Conservation (phyloP, 2,797 vertebrate genomes). For the Notolepis coatsorum region DNA sequence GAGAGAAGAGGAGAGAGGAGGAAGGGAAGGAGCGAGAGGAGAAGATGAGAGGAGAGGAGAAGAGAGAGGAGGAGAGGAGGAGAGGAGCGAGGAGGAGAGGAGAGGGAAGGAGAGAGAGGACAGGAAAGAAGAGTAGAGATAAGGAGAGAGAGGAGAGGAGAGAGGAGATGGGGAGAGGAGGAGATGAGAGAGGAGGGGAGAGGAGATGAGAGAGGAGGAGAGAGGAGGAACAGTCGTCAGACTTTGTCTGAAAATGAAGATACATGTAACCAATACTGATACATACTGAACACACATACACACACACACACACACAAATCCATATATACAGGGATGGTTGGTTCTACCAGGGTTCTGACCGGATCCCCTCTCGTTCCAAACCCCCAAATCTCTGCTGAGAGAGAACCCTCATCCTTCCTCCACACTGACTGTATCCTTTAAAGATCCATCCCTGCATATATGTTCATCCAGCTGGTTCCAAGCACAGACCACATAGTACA, state of each 20-base stretch:
- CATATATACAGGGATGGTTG: slow-evolving; percentile 36
- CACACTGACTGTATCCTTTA: too few relatives aligned
- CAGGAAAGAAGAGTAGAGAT: too few relatives aligned
- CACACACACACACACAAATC: slow-evolving; percentile 33
- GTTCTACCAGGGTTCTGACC: too few relatives aligned
- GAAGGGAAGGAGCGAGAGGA: slow-evolving; percentile 25
- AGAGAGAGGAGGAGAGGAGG: slow-evolving; percentile 50
- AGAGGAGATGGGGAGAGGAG: slow-evolving; percentile 6
- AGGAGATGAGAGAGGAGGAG: neutral
- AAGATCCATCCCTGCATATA: too few relatives aligned
- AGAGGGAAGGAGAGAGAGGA: slow-evolving; percentile 23
- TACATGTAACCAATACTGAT: neutral
- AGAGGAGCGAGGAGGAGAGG: slow-evolving; percentile 45
- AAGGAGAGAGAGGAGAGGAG: slow-evolving; percentile 37
- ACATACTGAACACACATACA: slow-evolving; percentile 41
- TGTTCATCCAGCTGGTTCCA: too few relatives aligned
- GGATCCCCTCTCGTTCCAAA: too few relatives aligned
- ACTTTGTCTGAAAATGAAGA: slow-evolving; percentile 14
- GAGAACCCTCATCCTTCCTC: too few relatives aligned
- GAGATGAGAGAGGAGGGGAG: slow-evolving; percentile 1
- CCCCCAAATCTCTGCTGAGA: too few relatives aligned
- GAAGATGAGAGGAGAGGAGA: slow-evolving; percentile 25
- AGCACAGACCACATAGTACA: too few relatives aligned
- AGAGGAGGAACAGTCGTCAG: neutral
- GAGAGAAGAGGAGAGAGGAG: slow-evolving; percentile 18